A percentile compares a stretch with the other conserved stretches of the same genome.
phyloP scores from a whole-genome alignment of 1,140 invertebrate genomes.

The Drosophila melanica region DNA sequence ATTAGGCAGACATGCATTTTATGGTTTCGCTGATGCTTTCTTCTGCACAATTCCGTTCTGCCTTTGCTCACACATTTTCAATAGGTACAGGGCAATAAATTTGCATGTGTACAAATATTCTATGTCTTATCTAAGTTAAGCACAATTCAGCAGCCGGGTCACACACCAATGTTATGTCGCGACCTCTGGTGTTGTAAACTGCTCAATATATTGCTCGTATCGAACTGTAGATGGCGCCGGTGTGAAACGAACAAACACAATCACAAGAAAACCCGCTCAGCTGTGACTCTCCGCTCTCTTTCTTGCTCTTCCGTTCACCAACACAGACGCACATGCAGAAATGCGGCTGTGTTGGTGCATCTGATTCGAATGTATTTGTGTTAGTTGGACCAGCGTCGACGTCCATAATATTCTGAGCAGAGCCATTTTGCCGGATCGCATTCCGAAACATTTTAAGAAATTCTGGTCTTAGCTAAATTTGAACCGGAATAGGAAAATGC shows the following conservation, averaged over 20 bases:
- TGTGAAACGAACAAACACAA: constrained; percentile 10
- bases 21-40: too few relatives aligned
- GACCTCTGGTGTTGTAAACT: constrained; percentile 59
- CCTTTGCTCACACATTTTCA: too few relatives aligned
- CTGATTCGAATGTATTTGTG: constrained; percentile 72
- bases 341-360: constrained; percentile 56
- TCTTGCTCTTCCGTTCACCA: constrained; percentile 40
- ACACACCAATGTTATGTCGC: constrained; percentile 27
- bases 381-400: constrained; percentile 29
- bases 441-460: constrained; percentile 51
- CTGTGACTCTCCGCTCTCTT: constrained; percentile 28
- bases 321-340: constrained; percentile 37
- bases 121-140: constrained; percentile 35
- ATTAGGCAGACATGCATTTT: not conserved
- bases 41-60: not conserved
- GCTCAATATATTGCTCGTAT: not conserved
- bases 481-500: not conserved
- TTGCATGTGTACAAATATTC: constrained; percentile 9
- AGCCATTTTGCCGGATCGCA: constrained; percentile 50
- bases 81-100: too few relatives aligned
- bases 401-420: constrained; percentile 57
- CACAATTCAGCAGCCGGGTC: constrained; percentile 17
- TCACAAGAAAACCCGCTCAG: constrained; percentile 8
- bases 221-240: constrained; percentile 61
- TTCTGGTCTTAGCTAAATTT: constrained; percentile 18